A percentile compares a stretch with the other conserved stretches of the same genome.
Conservation (phyloP, 2,797 vertebrate species). For the Glossophaga mutica region DNA sequence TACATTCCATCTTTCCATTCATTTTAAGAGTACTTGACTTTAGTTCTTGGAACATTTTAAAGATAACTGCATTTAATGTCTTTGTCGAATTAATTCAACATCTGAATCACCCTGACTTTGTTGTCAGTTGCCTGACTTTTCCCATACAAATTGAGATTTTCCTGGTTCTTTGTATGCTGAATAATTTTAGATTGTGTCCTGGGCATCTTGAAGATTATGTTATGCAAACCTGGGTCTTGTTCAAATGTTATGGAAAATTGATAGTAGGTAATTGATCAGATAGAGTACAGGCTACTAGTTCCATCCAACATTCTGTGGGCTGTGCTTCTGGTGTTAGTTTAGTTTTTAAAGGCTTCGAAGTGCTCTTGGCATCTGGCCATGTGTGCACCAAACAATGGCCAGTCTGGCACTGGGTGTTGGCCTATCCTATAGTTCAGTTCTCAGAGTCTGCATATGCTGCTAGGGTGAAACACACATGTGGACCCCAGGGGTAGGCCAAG, state of each 20-base stretch:
- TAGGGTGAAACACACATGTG: neutral
- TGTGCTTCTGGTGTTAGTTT: neutral
- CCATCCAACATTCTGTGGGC: neutral
- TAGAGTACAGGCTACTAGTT: neutral
- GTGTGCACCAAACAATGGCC: neutral
- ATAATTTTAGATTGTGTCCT: neutral
- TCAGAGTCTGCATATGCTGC: neutral
- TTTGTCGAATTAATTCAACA: neutral
- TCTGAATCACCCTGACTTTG: neutral
- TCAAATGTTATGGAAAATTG: neutral
- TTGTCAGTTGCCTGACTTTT: neutral
- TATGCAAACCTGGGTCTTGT: neutral
- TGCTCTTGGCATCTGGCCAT: neutral
- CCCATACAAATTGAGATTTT: neutral
- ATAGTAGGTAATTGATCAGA: neutral
- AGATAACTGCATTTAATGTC: neutral
- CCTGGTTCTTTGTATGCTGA: neutral
- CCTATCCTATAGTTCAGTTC: neutral
- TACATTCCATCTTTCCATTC: neutral
- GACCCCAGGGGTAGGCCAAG: neutral
- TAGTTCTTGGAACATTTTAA: neutral
- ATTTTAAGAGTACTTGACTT: neutral
- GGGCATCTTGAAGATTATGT: neutral
- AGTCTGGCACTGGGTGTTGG: neutral
- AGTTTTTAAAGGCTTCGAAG: neutral